Evolutionary conservation across 2,113 vertebrate species (phyloP), one percentile per base, ranked within the genome.

Genomic region (Rhinogobius similis): DNA sequence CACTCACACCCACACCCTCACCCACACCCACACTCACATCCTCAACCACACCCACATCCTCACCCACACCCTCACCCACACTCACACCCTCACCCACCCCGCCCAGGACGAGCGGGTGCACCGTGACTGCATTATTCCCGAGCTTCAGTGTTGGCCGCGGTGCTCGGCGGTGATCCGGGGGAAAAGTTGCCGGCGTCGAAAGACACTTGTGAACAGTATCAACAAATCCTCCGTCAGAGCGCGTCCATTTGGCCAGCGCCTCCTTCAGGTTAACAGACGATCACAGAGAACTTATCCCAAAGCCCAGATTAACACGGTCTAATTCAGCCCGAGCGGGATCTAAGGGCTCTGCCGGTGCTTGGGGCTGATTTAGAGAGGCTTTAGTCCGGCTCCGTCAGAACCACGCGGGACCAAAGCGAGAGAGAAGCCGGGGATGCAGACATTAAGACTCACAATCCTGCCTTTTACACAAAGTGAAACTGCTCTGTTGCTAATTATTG

Each of bases 251-350:
- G 86, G 86, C 81, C 52, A 75, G 41, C 52, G 10, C 76, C 32
- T 56, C 21, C 79, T 78, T 85, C 86, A 88, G 87, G 86, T 89
- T 90, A 88, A 75, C 86, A 84, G 80, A 79, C 81, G 78, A 88
- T 79, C 83, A 73, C 85, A 85, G 85, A 78, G 71, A 82, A 89
- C 82, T 84, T 62, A 62, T 83, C 89, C 79, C 87, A 87, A 90
- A 89, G 53, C 85, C 88, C 84, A 83, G 89, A 89, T 91, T 89
- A 90, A 88, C 87, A 86, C 71, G 87, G 76, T 89, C 82, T 91
- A 88, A 89, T 89, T 86, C 85, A 86, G 90, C 87, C 86, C 89
- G 83, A 89, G 83, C 83, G 81, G 85, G 87, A 83, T 90, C 81
- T 79, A 85, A 72, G 71, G 76, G 71, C 86, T 73, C 77, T 81